phyloP scores from a whole-genome alignment of 2,888 invertebrate species.

The Drosophila anceps region DNA sequence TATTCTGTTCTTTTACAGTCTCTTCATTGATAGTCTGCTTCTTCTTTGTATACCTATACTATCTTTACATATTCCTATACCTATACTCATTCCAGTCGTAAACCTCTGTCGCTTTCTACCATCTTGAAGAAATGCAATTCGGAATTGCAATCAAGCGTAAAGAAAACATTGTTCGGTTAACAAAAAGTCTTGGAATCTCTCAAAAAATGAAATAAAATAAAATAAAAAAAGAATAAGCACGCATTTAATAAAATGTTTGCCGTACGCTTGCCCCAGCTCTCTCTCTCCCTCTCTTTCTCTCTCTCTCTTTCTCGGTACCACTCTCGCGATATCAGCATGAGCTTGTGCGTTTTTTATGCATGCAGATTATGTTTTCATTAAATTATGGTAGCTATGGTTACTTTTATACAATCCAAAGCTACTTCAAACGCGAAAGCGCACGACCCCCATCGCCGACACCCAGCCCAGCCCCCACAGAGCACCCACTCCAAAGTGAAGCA shows the following conservation, averaged over 20 bases:
- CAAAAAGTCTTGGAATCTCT: slow-evolving; percentile 33
- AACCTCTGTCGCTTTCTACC: not conserved
- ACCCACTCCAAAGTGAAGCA: slow-evolving; percentile 44
- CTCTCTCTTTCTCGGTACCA: not conserved
- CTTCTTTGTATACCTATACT: not conserved
- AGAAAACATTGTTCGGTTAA: slow-evolving; percentile 24
- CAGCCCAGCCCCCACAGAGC: slow-evolving; percentile 2
- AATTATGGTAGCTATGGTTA: slow-evolving; percentile 82
- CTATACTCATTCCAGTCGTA: not conserved
- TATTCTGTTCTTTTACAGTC: not conserved
- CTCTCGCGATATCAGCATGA: slow-evolving; percentile 27
- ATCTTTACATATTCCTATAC: not conserved
- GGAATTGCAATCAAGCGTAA: slow-evolving; percentile 51
- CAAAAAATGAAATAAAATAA: slow-evolving; percentile 10
- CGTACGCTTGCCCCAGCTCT: not conserved
- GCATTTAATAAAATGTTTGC: slow-evolving; percentile 60
- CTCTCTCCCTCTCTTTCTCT: not conserved
- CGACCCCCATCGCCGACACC: slow-evolving; percentile 42
- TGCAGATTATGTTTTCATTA: slow-evolving; percentile 82
- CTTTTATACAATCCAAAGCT: slow-evolving; percentile 77
- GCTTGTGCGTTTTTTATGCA: slow-evolving; percentile 55
- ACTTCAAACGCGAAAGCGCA: slow-evolving; percentile 69
- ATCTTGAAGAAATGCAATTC: slow-evolving; percentile 22
- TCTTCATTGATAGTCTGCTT: no score
- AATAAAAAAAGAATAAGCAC: slow-evolving; percentile 22